Percentiles rank a stretch among this genome's conserved stretches.
phyloP scores from a whole-genome alignment of 2,888 invertebrate species.

The Noctua fimbriata region DNA sequence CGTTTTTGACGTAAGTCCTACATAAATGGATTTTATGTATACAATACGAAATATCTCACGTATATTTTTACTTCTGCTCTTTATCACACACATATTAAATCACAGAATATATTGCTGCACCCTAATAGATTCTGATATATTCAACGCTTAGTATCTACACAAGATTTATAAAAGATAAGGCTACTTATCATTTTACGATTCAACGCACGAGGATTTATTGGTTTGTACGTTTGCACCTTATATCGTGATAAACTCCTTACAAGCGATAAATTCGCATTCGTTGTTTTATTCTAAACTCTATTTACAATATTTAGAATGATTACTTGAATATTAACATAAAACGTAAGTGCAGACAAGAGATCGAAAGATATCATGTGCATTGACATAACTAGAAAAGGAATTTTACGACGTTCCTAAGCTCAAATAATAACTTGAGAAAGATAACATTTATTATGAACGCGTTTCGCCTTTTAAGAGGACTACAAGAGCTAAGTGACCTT shows the following conservation, averaged over 20 bases:
- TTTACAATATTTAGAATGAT: slow-evolving; percentile 22
- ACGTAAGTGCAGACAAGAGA: slow-evolving; percentile 25
- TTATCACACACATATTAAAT: slow-evolving; percentile 18
- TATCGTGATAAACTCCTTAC: slow-evolving; percentile 18
- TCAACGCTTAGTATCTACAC: slow-evolving; percentile 27
- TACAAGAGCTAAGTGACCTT: too few species aligned
- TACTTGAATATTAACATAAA: slow-evolving; percentile 17
- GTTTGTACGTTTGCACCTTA: slow-evolving; percentile 43
- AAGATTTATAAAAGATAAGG: slow-evolving; percentile 47
- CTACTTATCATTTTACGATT: slow-evolving; percentile 42
- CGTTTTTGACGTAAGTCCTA: not conserved
- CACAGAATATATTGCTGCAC: slow-evolving; percentile 29
- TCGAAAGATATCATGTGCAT: slow-evolving; percentile 38
- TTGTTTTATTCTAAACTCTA: slow-evolving; percentile 27
- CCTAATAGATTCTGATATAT: slow-evolving; percentile 49
- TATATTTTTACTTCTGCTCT: not conserved
- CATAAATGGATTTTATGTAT: not conserved
- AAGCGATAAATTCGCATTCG: slow-evolving; percentile 18
- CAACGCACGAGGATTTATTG: slow-evolving; percentile 49
- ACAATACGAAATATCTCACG: not conserved
- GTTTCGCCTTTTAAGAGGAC: slow-evolving; percentile 50
- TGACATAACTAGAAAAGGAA: slow-evolving; percentile 37
- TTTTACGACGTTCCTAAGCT: slow-evolving; percentile 13
- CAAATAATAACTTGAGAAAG: slow-evolving; percentile 27
- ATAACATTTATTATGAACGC: slow-evolving; percentile 24